Percentiles rank a stretch among this genome's conserved stretches.
Evolutionary conservation across 2,888 invertebrate species (phyloP).

Genomic region (Phalangium opilio): DNA sequence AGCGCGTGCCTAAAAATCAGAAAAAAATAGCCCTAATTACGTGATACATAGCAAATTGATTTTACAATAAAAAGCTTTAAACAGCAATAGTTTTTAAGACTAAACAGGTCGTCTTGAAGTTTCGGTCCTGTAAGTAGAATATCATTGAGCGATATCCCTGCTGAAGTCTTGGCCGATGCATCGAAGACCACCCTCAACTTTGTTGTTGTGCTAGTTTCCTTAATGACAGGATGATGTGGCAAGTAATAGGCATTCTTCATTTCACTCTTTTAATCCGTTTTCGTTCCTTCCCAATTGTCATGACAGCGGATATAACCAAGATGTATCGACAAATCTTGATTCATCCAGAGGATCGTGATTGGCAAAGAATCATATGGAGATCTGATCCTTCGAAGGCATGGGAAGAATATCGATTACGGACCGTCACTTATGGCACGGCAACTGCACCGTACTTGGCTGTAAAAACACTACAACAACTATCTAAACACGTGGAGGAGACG

Average conservation of each 20-base stretch:
- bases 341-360: constrained; percentile 11
- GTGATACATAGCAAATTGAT: too few relatives aligned
- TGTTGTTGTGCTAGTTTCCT: constrained; percentile 23
- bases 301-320: constrained; percentile 29
- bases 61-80: too few relatives aligned
- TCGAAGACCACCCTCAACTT: neutral
- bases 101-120: constrained; percentile 1
- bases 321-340: constrained; percentile 28
- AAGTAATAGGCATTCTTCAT: too few relatives aligned
- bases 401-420: constrained; percentile 16
- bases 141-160: too few relatives aligned
- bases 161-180: too few relatives aligned
- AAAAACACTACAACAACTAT: constrained; percentile 20
- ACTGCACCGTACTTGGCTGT: constrained; percentile 24
- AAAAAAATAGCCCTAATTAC: too few relatives aligned
- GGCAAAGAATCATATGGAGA: constrained; percentile 29
- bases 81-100: neutral
- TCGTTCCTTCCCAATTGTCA: constrained; percentile 21
- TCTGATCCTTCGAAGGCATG: constrained; percentile 18
- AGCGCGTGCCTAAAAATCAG: neutral
- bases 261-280: constrained; percentile 24
- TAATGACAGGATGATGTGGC: too few relatives aligned
- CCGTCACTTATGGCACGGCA: constrained; percentile 26
- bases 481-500: constrained; percentile 13
- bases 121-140: too few relatives aligned